A percentile compares a stretch with the other conserved stretches of the same genome.
Evolutionary conservation across 2,888 invertebrate genomes (phyloP).

Genomic region (Theodoxus fluviatilis): DNA sequence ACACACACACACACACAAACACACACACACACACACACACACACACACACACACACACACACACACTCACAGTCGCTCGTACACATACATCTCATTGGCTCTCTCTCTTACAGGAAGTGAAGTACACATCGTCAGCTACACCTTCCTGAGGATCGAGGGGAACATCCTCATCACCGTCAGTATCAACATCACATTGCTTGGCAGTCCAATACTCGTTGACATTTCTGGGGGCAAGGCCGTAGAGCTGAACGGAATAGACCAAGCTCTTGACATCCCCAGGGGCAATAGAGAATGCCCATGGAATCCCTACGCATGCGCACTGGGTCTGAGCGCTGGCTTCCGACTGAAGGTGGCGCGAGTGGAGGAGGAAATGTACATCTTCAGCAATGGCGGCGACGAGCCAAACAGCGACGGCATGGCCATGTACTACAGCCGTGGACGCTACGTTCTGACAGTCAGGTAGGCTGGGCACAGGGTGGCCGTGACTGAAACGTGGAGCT

Average conservation of each 20-base stretch:
- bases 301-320: conserved; percentile 34
- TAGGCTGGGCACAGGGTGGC: no score
- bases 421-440: conserved; percentile 36
- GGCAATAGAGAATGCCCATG: conserved; percentile 30
- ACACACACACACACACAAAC: no score
- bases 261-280: conserved; percentile 36
- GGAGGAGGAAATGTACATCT: conserved; percentile 39
- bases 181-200: conserved; percentile 34
- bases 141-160: conserved; percentile 34
- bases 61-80: no score
- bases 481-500: no score
- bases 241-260: conserved; percentile 36
- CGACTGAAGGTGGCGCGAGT: conserved; percentile 34
- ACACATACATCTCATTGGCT: no score
- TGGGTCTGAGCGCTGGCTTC: conserved; percentile 40
- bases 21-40: no score
- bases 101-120: conserved; percentile 33
- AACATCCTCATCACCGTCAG: conserved; percentile 34
- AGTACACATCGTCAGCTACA: conserved; percentile 30
- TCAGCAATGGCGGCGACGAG: conserved; percentile 41
- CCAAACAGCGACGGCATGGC: conserved; percentile 39
- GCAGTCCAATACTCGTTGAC: conserved; percentile 31
- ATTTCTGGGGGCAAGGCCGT: conserved; percentile 28
- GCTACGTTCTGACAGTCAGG: conserved; percentile 31
- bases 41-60: no score